A percentile compares a stretch with the other conserved stretches of the same genome.
Conservation (phyloP, 92 coral and sea anemone genomes). For the Porites lobata region DNA sequence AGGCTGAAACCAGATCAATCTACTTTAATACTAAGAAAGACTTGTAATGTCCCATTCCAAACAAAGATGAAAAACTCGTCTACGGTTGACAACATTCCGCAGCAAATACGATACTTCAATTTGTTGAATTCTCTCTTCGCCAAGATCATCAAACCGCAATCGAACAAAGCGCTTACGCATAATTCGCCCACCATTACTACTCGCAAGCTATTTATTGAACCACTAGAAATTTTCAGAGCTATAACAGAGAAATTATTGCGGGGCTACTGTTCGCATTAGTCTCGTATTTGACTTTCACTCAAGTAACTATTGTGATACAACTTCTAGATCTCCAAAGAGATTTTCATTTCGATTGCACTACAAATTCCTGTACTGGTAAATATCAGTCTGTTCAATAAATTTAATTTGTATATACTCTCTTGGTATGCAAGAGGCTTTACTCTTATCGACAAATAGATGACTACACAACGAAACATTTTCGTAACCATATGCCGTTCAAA, state of each 20-base stretch:
- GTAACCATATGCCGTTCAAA: background rate
- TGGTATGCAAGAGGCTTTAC: background rate
- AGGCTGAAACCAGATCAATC: background rate
- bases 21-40: background rate
- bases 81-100: background rate
- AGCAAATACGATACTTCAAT: background rate
- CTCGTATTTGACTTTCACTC: constrained; percentile 38
- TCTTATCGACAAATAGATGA: background rate
- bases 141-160: background rate
- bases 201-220: background rate
- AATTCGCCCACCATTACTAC: no score
- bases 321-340: constrained; percentile 7
- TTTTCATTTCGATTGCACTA: constrained; percentile 27
- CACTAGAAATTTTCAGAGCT: background rate
- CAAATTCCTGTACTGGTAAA: background rate
- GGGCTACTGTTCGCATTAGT: background rate
- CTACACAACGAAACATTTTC: background rate
- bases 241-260: background rate
- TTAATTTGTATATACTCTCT: background rate
- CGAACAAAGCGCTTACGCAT: no score
- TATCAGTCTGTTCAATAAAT: background rate
- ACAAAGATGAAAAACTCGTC: constrained; percentile 10
- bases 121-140: constrained; percentile 17
- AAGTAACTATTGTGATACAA: constrained; percentile 1
- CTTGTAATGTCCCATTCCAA: background rate